Evolutionary conservation across 1,140 invertebrate species (phyloP).

Genomic region (Archivesica marissinica): DNA sequence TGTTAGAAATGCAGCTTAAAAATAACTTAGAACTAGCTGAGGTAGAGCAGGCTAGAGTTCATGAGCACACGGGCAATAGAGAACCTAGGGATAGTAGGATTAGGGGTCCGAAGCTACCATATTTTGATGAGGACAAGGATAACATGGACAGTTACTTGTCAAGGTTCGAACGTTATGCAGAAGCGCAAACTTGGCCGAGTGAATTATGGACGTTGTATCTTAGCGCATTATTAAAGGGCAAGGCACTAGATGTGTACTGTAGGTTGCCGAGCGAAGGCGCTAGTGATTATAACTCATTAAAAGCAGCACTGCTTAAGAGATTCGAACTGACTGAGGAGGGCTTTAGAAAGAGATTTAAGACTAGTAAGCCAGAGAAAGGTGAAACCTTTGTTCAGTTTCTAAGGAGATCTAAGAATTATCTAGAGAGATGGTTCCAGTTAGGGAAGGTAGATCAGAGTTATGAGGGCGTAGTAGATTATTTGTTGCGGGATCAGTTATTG

Average conservation of each 20-base stretch:
- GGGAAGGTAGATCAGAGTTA: neutral
- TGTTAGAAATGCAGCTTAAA: no score
- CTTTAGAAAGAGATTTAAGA: slow-evolving; percentile 53
- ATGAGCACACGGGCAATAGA: no score
- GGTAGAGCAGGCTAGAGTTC: no score
- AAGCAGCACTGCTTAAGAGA: slow-evolving; percentile 63
- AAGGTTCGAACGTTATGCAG: slow-evolving; percentile 62
- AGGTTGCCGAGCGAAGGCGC: slow-evolving; percentile 54
- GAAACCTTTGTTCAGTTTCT: slow-evolving; percentile 58
- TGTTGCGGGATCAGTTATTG: slow-evolving; percentile 41
- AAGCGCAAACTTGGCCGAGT: slow-evolving; percentile 14
- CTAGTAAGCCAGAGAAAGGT: slow-evolving; percentile 50
- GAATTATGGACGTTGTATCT: slow-evolving; percentile 50
- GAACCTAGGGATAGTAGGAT: no score
- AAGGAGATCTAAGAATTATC: slow-evolving; percentile 5
- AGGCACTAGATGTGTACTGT: slow-evolving; percentile 66
- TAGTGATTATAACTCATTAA: slow-evolving; percentile 61
- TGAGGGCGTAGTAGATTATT: neutral
- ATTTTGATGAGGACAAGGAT: slow-evolving; percentile 63
- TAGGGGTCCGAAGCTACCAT: slow-evolving; percentile 58
- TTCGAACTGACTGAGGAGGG: slow-evolving; percentile 67
- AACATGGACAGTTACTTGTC: slow-evolving; percentile 57
- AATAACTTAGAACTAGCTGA: no score
- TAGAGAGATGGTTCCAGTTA: slow-evolving; percentile 28
- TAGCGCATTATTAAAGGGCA: slow-evolving; percentile 63